Evolutionary conservation across 2,797 vertebrate genomes (phyloP).

Genomic region (Coluber constrictor): DNA sequence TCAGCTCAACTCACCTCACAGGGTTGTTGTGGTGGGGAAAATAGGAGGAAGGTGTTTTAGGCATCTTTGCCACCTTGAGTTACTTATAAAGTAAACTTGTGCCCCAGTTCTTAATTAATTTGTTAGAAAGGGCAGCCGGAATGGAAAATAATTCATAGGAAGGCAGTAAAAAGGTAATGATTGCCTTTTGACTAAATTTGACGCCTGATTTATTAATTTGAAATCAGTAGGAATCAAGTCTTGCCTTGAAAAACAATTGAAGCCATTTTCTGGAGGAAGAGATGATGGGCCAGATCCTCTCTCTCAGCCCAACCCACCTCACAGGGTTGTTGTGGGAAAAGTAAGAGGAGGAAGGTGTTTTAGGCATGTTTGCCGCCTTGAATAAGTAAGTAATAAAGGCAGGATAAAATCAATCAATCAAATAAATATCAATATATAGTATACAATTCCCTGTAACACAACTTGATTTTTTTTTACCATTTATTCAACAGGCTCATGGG

Average conservation of each 20-base stretch:
- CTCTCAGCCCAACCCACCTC: too few species aligned
- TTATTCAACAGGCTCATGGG: too few species aligned
- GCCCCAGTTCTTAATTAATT: neutral
- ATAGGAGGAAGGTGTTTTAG: too few species aligned
- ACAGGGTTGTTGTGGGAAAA: too few species aligned
- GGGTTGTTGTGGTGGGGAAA: too few species aligned
- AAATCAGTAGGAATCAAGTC: neutral
- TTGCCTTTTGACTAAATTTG: too few species aligned
- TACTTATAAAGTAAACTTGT: neutral
- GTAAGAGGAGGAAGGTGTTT: too few species aligned
- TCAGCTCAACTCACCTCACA: too few species aligned
- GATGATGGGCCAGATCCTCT: neutral
- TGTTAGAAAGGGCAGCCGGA: neutral
- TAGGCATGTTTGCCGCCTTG: too few species aligned
- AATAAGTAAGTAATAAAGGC: neutral
- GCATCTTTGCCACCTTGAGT: too few species aligned
- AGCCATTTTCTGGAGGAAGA: neutral
- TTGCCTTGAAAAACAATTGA: neutral
- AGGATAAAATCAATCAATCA: neutral
- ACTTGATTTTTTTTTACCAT: too few species aligned
- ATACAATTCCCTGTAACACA: too few species aligned
- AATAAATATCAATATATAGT: neutral
- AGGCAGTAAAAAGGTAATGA: neutral
- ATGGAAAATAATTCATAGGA: neutral
- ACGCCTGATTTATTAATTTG: neutral